Evolutionary conservation across 2,888 invertebrate genomes (phyloP).

Genomic region (Drosophila demipolita): DNA sequence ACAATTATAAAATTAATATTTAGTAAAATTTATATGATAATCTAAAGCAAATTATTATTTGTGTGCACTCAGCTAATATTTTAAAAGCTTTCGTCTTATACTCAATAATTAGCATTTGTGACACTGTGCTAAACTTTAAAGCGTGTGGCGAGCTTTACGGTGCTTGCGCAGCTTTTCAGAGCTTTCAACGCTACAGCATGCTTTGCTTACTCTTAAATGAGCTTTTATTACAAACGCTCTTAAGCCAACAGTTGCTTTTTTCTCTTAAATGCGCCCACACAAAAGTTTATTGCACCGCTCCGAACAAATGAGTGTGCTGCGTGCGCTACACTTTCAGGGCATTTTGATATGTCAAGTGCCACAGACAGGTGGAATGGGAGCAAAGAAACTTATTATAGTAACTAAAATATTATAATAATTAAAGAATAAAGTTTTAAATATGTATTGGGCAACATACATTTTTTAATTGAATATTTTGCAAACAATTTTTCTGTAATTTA

Average conservation of each 20-base stretch:
- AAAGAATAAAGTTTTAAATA: not conserved
- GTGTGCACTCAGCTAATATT: not conserved
- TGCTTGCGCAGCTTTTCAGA: conserved; percentile 14
- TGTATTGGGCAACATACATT: not conserved
- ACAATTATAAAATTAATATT: not conserved
- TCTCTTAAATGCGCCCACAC: conserved; percentile 67
- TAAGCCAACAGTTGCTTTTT: not conserved
- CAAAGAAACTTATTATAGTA: not conserved
- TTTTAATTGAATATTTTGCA: not conserved
- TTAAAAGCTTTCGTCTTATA: conserved; percentile 4
- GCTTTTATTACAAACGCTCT: conserved; percentile 36
- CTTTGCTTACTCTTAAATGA: conserved; percentile 5
- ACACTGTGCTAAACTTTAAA: conserved; percentile 17
- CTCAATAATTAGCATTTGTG: not conserved
- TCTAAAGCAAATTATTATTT: not conserved
- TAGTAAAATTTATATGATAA: not conserved
- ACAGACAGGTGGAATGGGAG: not conserved
- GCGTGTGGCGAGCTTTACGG: not conserved
- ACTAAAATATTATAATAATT: not conserved
- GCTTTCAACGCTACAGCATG: conserved; percentile 2
- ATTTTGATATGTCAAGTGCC: not conserved
- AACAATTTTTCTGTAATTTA: not conserved
- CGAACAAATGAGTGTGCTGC: conserved; percentile 48
- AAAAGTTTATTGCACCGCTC: conserved; percentile 69
- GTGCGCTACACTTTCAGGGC: conserved; percentile 7